Conservation (phyloP, 2,113 vertebrate species). For the human region DNA sequence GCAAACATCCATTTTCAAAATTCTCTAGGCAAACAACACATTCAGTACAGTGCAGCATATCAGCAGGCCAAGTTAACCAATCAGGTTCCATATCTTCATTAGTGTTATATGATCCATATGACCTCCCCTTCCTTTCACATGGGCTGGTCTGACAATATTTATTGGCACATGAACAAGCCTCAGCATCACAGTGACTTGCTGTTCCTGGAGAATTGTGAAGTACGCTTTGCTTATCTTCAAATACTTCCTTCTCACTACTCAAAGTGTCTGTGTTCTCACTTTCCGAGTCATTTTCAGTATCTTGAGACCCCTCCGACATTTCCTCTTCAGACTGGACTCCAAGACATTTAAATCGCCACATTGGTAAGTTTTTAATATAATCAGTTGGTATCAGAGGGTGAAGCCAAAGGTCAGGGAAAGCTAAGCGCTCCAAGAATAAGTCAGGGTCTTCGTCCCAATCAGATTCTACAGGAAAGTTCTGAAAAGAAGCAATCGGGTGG, state of each 20-base stretch:
- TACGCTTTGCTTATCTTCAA: conserved; percentile 75
- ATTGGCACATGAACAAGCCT: conserved; percentile 73
- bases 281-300: conserved; percentile 87
- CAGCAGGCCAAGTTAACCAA: conserved; percentile 90
- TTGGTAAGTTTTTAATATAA: conserved; percentile 94
- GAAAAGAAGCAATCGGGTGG: conserved; percentile 95
- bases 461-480: conserved; percentile 92
- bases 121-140: not conserved
- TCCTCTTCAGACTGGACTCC: conserved; percentile 76
- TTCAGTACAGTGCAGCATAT: conserved; percentile 92
- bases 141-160: conserved; percentile 57
- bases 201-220: conserved; percentile 57
- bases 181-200: conserved; percentile 19
- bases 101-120: conserved; percentile 62
- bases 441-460: conserved; percentile 97
- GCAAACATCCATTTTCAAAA: conserved; percentile 89
- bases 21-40: conserved; percentile 98
- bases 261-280: conserved; percentile 79
- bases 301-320: conserved; percentile 79
- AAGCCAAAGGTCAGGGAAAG: conserved; percentile 98
- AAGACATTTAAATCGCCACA: conserved; percentile 90
- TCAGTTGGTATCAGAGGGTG: conserved; percentile 94
- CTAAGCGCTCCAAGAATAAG: conserved; percentile 92
- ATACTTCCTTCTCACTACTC: conserved; percentile 67
- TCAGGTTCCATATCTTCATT: conserved; percentile 83